Conservation (phyloP, 2,797 vertebrate genomes). For the Enteromius unitaeniatus region DNA sequence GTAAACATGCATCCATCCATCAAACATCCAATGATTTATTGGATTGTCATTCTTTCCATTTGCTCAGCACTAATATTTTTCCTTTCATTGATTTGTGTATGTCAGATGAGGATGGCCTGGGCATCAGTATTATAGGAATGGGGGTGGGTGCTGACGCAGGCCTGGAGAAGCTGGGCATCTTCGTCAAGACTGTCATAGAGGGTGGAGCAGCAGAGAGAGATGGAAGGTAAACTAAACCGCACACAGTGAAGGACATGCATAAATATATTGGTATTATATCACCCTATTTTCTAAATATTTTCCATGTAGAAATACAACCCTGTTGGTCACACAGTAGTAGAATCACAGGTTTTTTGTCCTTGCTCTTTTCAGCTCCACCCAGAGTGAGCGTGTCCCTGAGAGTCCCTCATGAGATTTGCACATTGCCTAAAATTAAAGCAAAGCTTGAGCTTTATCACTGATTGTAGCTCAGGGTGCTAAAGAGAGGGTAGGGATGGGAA, state of each 20-base stretch:
- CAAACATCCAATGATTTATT: slow-evolving; percentile 9
- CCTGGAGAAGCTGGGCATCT: slow-evolving; percentile 97
- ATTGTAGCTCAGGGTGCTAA: not conserved
- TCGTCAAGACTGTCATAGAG: slow-evolving; percentile 97
- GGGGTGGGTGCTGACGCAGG: slow-evolving; percentile 97
- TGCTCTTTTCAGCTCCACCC: not conserved
- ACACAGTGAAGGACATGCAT: not conserved
- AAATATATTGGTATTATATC: too few species aligned
- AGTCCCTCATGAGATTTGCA: not conserved
- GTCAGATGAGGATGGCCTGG: slow-evolving; percentile 94
- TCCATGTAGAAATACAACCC: not conserved
- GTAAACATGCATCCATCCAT: not conserved
- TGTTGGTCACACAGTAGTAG: not conserved
- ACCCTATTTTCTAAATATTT: not conserved
- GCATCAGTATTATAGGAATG: slow-evolving; percentile 99
- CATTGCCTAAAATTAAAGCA: slow-evolving; percentile 21
- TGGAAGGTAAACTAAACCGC: slow-evolving; percentile 81
- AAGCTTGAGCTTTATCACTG: slow-evolving; percentile 18
- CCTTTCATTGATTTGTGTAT: slow-evolving; percentile 34
- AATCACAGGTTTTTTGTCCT: not conserved
- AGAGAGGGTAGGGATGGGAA: slow-evolving; percentile 6
- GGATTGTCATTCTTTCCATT: not conserved
- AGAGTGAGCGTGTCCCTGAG: not conserved
- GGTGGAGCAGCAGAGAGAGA: slow-evolving; percentile 94
- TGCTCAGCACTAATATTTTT: not conserved